Conservation (phyloP, 92 coral and sea anemone genomes). For the Porites cylindrica region DNA sequence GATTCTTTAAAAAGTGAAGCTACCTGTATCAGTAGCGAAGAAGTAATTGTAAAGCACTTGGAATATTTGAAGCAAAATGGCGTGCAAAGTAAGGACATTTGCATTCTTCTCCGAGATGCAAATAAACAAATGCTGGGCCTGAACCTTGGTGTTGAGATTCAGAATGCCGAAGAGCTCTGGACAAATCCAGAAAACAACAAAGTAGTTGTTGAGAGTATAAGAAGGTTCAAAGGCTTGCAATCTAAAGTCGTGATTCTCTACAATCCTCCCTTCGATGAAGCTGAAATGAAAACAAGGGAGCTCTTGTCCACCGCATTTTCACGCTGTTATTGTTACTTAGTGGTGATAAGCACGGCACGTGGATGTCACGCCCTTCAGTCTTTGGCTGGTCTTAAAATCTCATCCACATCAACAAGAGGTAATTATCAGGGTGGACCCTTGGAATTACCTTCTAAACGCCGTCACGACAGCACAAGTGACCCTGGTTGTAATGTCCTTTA, state of each 20-base stretch:
- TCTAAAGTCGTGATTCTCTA: conserved; percentile 63
- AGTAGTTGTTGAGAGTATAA: conserved; percentile 57
- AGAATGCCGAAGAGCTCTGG: no score
- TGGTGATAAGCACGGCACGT: conserved; percentile 36
- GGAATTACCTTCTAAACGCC: no score
- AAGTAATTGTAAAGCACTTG: not conserved
- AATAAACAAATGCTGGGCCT: not conserved
- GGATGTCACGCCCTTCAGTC: conserved; percentile 47
- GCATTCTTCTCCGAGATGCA: conserved; percentile 29
- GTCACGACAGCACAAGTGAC: no score
- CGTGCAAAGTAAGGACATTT: conserved; percentile 46
- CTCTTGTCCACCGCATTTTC: conserved; percentile 64
- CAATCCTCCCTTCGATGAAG: conserved; percentile 26
- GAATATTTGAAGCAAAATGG: not conserved
- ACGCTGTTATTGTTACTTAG: conserved; percentile 58
- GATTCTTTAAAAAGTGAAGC: not conserved
- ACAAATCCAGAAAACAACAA: not conserved
- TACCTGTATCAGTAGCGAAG: not conserved
- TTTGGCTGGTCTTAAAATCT: not conserved
- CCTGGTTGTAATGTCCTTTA: not conserved
- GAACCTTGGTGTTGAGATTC: not conserved
- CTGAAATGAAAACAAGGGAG: conserved; percentile 8
- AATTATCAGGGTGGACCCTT: no score
- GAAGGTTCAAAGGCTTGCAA: conserved; percentile 74
- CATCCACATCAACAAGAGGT: no score